Conservation (phyloP, 2,888 invertebrate genomes). For the Micoletzkya japonica region DNA sequence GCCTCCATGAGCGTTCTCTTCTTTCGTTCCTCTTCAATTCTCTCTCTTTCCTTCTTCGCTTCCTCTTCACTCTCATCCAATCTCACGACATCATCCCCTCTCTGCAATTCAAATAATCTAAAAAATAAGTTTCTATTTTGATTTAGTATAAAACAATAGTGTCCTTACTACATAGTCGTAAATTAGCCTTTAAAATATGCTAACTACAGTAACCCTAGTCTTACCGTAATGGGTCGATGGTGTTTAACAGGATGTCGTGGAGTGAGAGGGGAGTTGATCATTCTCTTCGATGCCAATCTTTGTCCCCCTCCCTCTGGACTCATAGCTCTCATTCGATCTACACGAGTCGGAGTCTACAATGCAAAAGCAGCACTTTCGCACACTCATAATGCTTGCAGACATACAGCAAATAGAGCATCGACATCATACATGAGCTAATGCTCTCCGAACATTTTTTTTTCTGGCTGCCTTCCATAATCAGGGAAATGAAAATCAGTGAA, state of each 20-base stretch:
- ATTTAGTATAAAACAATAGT: background rate
- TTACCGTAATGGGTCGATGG: constrained; percentile 1
- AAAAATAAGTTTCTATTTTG: background rate
- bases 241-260: constrained; percentile 17
- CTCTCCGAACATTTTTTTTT: no score
- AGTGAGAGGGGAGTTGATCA: constrained; percentile 21
- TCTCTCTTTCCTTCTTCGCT: constrained; percentile 7
- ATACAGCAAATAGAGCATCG: no score
- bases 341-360: constrained; percentile 20
- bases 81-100: background rate
- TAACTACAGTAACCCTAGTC: background rate
- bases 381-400: no score
- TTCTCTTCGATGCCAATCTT: constrained; percentile 16
- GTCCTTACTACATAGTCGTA: no score
- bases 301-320: constrained; percentile 11
- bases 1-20: no score
- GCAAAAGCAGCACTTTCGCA: background rate
- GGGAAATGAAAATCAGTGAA: background rate
- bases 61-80: constrained; percentile 18
- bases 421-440: no score
- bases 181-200: background rate
- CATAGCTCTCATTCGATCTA: background rate
- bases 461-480: no score
- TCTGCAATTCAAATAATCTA: background rate
- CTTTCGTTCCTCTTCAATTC: constrained; percentile 6